Conservation (phyloP, 2,113 vertebrate species). For the Spilogale gracilis region DNA sequence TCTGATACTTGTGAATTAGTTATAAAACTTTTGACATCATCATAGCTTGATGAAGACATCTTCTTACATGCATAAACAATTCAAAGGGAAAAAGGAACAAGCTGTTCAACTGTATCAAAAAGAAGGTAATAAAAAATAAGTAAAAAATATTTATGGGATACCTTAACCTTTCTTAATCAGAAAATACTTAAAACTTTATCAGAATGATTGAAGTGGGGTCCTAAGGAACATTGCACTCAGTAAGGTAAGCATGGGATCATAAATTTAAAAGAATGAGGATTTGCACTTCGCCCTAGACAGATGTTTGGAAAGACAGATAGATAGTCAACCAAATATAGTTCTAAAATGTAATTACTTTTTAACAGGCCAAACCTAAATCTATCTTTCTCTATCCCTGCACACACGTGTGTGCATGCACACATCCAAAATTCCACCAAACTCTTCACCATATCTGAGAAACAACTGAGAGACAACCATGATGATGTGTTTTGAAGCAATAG, state of each 20-base stretch:
- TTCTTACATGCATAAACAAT: not conserved
- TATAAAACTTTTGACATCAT: not conserved
- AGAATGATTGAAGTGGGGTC: not conserved
- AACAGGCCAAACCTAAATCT: not conserved
- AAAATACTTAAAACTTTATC: not conserved
- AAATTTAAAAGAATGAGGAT: not conserved
- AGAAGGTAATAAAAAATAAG: not conserved
- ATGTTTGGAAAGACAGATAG: not conserved
- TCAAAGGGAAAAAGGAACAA: not conserved
- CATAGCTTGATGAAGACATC: not conserved
- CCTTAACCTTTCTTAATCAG: not conserved
- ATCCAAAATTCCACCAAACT: not conserved
- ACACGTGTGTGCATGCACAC: no score
- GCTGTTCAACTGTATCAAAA: not conserved
- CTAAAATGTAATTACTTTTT: not conserved
- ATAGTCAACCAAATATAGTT: not conserved
- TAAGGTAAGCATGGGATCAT: not conserved
- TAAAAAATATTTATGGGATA: constrained; percentile 14
- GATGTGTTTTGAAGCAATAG: not conserved
- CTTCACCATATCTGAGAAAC: not conserved
- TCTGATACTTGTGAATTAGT: constrained; percentile 9
- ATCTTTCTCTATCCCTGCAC: not conserved
- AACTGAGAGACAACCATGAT: not conserved
- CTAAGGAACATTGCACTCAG: not conserved
- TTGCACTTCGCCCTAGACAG: not conserved